Evolutionary conservation across 1,140 invertebrate species (phyloP).

Genomic region (Neuroterus valhalla): DNA sequence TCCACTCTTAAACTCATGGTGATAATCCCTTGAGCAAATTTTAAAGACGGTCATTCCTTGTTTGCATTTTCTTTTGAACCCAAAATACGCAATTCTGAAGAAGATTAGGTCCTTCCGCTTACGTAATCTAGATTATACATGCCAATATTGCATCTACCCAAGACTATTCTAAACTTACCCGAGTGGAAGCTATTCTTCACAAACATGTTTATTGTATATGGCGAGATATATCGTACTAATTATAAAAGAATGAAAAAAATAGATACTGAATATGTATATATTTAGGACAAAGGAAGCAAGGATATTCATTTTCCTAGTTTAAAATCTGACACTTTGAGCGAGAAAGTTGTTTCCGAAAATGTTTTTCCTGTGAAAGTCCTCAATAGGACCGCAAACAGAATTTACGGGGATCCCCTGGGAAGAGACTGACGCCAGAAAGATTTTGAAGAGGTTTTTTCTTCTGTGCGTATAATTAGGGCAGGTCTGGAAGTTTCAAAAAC

Average conservation of each 20-base stretch:
- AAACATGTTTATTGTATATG: not conserved
- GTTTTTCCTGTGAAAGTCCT: slow-evolving; percentile 5
- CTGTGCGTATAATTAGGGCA: slow-evolving; percentile 13
- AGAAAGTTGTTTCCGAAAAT: not conserved
- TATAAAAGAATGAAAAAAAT: too few relatives aligned
- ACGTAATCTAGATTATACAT: slow-evolving; percentile 18
- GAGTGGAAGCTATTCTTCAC: not conserved
- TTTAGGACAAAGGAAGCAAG: too few relatives aligned
- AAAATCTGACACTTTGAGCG: not conserved
- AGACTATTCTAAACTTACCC: not conserved
- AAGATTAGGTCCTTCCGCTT: slow-evolving; percentile 6
- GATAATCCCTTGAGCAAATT: slow-evolving; percentile 17
- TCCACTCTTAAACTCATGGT: not conserved
- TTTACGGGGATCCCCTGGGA: slow-evolving; percentile 20
- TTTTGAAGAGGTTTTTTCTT: slow-evolving; percentile 19
- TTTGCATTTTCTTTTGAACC: not conserved
- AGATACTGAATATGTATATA: not conserved
- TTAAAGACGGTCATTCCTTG: not conserved
- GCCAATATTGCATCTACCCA: not conserved
- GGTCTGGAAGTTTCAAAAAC: slow-evolving; percentile 34
- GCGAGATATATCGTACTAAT: too few relatives aligned
- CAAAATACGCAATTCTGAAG: not conserved
- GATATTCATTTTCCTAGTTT: too few relatives aligned
- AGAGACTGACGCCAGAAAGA: slow-evolving; percentile 12
- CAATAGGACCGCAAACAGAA: slow-evolving; percentile 7